Percentiles rank a stretch among this genome's conserved stretches.
Conservation (phyloP, 2,888 invertebrate genomes). For the Chrysomela aeneicollis region DNA sequence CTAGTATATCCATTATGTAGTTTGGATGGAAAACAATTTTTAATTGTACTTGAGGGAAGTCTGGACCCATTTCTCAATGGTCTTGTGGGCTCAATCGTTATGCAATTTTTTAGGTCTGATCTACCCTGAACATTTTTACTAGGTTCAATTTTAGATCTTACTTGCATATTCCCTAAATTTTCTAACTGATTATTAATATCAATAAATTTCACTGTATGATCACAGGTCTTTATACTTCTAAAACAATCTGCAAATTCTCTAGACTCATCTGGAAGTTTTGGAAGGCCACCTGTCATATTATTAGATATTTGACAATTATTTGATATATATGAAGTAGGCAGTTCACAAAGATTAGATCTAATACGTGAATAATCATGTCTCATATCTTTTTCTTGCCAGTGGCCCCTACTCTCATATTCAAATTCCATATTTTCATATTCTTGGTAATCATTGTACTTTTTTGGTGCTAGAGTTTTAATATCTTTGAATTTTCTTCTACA, state of each 20-base stretch:
- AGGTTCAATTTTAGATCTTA: conserved; percentile 31
- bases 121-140: conserved; percentile 29
- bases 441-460: conserved; percentile 53
- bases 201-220: conserved; percentile 46
- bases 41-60: conserved; percentile 22
- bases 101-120: conserved; percentile 25
- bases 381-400: conserved; percentile 47
- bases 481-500: conserved; percentile 57
- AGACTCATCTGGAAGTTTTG: conserved; percentile 48
- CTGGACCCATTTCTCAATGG: conserved; percentile 31
- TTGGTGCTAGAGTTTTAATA: conserved; percentile 55
- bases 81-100: conserved; percentile 25
- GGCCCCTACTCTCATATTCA: conserved; percentile 53
- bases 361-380: conserved; percentile 52
- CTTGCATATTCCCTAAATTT: conserved; percentile 45
- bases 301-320: conserved; percentile 55
- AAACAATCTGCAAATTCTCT: conserved; percentile 47
- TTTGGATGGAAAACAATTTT: conserved; percentile 21
- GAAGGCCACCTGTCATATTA: conserved; percentile 40
- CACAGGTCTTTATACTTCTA: conserved; percentile 51
- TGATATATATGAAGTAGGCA: conserved; percentile 60
- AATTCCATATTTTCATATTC: conserved; percentile 58
- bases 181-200: conserved; percentile 43
- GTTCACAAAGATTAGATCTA: conserved; percentile 56
- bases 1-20: conserved; percentile 13